Base-by-base conservation (phyloP, 2,888 invertebrate genomes). In the Romanomermis culicivorax region DNA sequence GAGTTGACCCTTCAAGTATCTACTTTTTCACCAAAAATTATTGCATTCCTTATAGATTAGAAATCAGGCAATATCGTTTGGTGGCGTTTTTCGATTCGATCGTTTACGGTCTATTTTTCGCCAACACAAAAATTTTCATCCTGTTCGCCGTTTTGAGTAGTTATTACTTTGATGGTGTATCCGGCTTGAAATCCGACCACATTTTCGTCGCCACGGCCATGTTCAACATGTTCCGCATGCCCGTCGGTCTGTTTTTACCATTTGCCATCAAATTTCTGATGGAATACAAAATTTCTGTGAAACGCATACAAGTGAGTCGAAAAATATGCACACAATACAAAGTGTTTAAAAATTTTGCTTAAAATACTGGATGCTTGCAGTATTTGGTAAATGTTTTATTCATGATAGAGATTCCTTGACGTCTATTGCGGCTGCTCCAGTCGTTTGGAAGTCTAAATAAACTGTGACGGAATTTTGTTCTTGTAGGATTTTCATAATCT, bases 81-180 rank as follows among this genome's bases (percentile, higher is more conserved):
- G 56, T 60, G 4, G 58, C 62, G n/a, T 54, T 59, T 11, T 60
- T 55, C 24, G 62, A 63, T 17, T 58, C 61, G 2, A 47, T 62
- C 30, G 61, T 63, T 26, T 59, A 63, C 59, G 61, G 60, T n/a
- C 77, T 82, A 70, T 83, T 80, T 61, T 73, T 73, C 61, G 69
- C 70, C 65, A 83, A 85, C 0, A 83, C 85, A 65, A 79, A 88
- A 59, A 77, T 85, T 51, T 85, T 80, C 65, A 80, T 82, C 14
- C 17, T 36, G 36, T 36, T 7, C 17, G 36, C 36, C 17, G 11
- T 36, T 11, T 11, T 36, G 11, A 36, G 11, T 7, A 17, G 11
- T 36, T 36, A 36, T 36, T 36, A 11, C 17, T 36, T 17, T 7
- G 7, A 7, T 36, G 36, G 17, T 11, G 72, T 85, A 1, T 71